A percentile compares a stretch with the other conserved stretches of the same genome.
Evolutionary conservation across 2,888 invertebrate species (phyloP).

Genomic region (Seira musarum): DNA sequence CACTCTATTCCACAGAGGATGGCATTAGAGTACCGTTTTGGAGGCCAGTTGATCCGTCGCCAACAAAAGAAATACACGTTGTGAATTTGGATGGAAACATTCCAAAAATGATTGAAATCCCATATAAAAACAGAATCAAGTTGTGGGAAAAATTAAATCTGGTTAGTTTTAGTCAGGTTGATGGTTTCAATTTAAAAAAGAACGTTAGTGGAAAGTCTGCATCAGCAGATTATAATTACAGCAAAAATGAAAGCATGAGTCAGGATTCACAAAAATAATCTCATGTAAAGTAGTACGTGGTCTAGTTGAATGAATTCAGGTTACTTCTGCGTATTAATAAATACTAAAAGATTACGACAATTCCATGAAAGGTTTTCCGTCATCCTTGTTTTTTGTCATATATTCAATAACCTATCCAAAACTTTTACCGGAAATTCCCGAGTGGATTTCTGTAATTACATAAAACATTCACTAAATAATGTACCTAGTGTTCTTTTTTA

Average conservation of each 20-base stretch:
- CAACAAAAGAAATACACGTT: conserved; percentile 43
- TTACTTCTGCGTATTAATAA: too few relatives aligned
- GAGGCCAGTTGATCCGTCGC: conserved; percentile 41
- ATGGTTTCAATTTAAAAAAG: neutral
- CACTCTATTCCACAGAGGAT: conserved; percentile 50
- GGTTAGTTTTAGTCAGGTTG: conserved; percentile 50
- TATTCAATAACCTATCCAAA: too few relatives aligned
- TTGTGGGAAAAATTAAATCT: conserved; percentile 57
- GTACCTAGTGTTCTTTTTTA: too few relatives aligned
- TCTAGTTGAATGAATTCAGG: too few relatives aligned
- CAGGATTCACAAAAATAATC: too few relatives aligned
- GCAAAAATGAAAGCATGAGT: neutral
- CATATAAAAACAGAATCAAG: conserved; percentile 49
- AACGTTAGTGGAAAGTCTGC: neutral
- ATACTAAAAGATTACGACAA: neutral
- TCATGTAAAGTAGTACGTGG: too few relatives aligned
- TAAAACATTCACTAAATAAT: too few relatives aligned
- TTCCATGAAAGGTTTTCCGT: neutral
- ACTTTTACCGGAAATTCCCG: too few relatives aligned
- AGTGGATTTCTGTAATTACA: too few relatives aligned
- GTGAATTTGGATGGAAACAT: conserved; percentile 48
- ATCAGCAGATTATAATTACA: neutral
- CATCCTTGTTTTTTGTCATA: too few relatives aligned
- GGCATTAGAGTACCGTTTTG: conserved; percentile 55
- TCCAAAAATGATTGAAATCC: conserved; percentile 60